A percentile compares a stretch with the other conserved stretches of the same genome.
Conservation (phyloP, 2,888 invertebrate genomes). For the Spilarctia lutea region DNA sequence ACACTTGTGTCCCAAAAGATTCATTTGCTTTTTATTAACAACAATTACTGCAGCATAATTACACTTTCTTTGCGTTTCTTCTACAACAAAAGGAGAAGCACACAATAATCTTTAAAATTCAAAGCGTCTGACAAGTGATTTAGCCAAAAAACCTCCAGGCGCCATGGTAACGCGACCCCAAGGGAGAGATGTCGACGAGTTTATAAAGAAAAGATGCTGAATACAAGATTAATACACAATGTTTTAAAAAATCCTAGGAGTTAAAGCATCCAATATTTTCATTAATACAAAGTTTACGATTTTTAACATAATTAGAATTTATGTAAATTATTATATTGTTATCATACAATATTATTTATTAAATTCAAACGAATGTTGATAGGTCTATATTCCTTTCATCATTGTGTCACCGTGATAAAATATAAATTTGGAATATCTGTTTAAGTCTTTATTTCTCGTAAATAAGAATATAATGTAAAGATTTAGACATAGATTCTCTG, state of each 20-base stretch:
- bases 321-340: background rate
- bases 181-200: slow-evolving; percentile 34
- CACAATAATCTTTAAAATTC: slow-evolving; percentile 41
- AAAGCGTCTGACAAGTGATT: slow-evolving; percentile 40
- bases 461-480: background rate
- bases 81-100: slow-evolving; percentile 23
- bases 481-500: too few relatives aligned
- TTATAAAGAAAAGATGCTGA: slow-evolving; percentile 39
- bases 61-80: slow-evolving; percentile 2
- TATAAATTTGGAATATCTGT: background rate
- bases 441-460: background rate
- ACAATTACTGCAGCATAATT: slow-evolving; percentile 4
- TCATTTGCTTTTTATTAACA: slow-evolving; percentile 9
- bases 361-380: background rate
- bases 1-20: background rate
- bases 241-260: background rate
- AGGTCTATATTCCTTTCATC: background rate
- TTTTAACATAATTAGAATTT: background rate
- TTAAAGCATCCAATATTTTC: background rate
- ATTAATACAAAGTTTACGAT: background rate
- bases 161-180: slow-evolving; percentile 36
- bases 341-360: background rate
- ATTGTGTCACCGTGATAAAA: background rate
- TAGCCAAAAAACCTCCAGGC: slow-evolving; percentile 28
- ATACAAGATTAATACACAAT: slow-evolving; percentile 33